Conservation (phyloP, 2,888 invertebrate genomes). For the Drosophila villosipedis region DNA sequence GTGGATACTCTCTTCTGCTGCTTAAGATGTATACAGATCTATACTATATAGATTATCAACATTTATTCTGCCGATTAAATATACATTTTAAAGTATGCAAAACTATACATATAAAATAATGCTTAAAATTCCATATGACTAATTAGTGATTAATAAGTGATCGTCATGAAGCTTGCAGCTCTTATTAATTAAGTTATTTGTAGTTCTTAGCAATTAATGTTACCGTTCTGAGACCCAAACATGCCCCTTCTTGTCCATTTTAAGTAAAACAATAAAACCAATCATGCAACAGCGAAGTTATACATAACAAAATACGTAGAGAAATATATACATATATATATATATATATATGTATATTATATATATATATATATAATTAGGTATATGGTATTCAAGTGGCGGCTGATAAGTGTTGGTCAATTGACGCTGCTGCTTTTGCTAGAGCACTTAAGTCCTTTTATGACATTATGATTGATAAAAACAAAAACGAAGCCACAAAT, state of each 20-base stretch:
- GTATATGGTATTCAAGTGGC: constrained; percentile 28
- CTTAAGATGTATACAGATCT: not conserved
- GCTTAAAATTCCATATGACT: not conserved
- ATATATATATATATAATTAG: not conserved
- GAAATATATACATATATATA: not conserved
- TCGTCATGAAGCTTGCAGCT: not conserved
- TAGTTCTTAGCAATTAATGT: not conserved
- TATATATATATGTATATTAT: constrained; percentile 1
- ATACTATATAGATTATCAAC: not conserved
- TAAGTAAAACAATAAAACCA: not conserved
- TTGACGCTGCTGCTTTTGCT: constrained; percentile 12
- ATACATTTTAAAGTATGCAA: not conserved
- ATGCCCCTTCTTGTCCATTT: not conserved
- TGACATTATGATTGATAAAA: constrained; percentile 40
- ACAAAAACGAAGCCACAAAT: constrained; percentile 13
- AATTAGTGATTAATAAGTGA: not conserved
- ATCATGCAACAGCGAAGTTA: constrained; percentile 22
- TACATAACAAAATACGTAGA: constrained; percentile 4
- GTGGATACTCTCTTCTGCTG: not conserved
- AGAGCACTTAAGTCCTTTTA: constrained; percentile 34
- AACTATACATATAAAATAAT: too few relatives aligned
- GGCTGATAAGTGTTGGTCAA: constrained; percentile 35
- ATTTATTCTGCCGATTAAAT: not conserved
- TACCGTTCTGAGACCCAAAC: not conserved
- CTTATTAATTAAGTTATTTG: not conserved